Evolutionary conservation across 2,888 invertebrate genomes (phyloP).

Genomic region (Cerceris rybyensis): DNA sequence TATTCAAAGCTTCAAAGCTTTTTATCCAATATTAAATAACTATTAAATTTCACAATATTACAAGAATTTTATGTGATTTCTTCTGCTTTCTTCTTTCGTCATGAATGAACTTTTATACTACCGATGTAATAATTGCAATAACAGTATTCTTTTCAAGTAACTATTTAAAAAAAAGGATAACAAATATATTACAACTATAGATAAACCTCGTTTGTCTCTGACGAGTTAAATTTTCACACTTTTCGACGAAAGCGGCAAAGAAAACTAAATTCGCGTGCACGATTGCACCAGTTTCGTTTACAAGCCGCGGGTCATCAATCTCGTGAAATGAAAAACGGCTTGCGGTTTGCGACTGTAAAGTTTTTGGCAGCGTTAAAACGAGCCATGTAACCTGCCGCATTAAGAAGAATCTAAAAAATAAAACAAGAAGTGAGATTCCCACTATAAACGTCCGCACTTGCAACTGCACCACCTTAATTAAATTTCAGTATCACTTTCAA

Average conservation of each 20-base stretch:
- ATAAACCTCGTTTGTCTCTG: no score
- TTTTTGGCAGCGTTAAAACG: constrained; percentile 15
- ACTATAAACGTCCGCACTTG: constrained; percentile 26
- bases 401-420: constrained; percentile 5
- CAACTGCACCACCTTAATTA: constrained; percentile 43
- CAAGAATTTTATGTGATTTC: no score
- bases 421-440: constrained; percentile 3
- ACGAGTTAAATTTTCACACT: background rate
- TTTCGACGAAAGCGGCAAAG: background rate
- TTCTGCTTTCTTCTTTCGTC: no score
- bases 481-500: constrained; percentile 10
- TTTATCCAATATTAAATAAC: no score
- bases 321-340: constrained; percentile 13
- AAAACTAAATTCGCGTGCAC: background rate
- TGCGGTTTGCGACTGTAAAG: background rate
- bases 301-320: constrained; percentile 31
- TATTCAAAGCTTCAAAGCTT: no score
- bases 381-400: background rate
- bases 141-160: no score
- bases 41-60: no score
- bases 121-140: no score
- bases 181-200: no score
- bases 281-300: constrained; percentile 24
- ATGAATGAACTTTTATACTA: no score
- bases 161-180: no score